A percentile compares a stretch with the other conserved stretches of the same genome.
phyloP scores from a whole-genome alignment of 2,888 invertebrate species.

The Apoda limacodes region DNA sequence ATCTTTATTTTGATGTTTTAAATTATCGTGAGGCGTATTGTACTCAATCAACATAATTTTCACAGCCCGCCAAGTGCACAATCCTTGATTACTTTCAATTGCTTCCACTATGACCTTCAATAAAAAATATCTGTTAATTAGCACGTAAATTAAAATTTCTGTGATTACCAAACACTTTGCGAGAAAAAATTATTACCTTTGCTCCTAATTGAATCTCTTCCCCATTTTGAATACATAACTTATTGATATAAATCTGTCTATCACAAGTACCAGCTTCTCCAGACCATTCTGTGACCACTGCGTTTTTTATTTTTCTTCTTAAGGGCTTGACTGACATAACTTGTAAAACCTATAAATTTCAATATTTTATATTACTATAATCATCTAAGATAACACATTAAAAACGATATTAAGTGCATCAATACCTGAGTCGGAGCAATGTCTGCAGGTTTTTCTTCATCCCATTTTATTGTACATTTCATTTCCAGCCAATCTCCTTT shows the following conservation, averaged over 20 bases:
- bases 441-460: conserved; percentile 62
- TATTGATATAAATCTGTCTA: conserved; percentile 70
- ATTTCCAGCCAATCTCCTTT: conserved; percentile 78
- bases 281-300: conserved; percentile 54
- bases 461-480: conserved; percentile 71
- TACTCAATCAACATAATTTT: conserved; percentile 36
- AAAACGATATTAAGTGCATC: neutral
- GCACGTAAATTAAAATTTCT: neutral
- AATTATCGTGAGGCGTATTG: conserved; percentile 30
- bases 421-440: conserved; percentile 48
- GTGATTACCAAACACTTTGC: neutral
- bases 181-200: conserved; percentile 41
- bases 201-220: conserved; percentile 70
- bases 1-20: conserved; percentile 14
- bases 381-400: too few species aligned
- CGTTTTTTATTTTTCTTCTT: conserved; percentile 64
- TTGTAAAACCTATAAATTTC: conserved; percentile 73
- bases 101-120: conserved; percentile 71
- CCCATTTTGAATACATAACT: conserved; percentile 61
- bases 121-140: conserved; percentile 1
- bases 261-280: conserved; percentile 68
- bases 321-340: conserved; percentile 71
- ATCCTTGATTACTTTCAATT: conserved; percentile 78
- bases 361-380: too few species aligned
- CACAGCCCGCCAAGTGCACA: conserved; percentile 71